A percentile compares a stretch with the other conserved stretches of the same genome.
These are phyloP conservation scores for Palythoa grandis DNA, from an alignment of 92 coral and sea anemone species.

Conservation along the genomic window DNA sequence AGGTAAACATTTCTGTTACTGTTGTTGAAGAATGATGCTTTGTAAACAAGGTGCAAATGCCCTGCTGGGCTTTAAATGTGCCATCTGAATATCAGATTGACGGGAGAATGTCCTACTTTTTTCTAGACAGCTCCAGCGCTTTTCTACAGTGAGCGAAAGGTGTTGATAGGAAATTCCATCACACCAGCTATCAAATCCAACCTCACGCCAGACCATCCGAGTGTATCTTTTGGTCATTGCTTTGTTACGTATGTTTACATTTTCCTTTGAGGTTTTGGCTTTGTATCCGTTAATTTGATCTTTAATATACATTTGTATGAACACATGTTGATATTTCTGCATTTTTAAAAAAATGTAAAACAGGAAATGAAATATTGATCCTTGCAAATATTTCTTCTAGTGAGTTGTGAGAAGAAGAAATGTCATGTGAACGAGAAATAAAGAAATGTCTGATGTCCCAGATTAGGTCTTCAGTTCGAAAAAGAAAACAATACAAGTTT, in stretches of 20 bases:
- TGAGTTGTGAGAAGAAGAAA: background rate
- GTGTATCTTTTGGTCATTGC: constrained; percentile 33
- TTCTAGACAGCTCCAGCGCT: background rate
- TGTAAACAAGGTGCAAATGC: constrained; percentile 5
- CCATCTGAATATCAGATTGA: constrained; percentile 12
- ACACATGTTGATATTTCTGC: constrained; percentile 21
- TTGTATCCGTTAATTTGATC: constrained; percentile 46
- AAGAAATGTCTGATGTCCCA: background rate
- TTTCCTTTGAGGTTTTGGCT: constrained; percentile 25
- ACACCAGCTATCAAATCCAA: background rate
- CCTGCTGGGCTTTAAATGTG: constrained; percentile 41
- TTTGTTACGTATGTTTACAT: constrained; percentile 34
- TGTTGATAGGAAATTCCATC: constrained; percentile 37
- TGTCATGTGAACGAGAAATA: background rate
- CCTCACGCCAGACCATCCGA: constrained; percentile 30
- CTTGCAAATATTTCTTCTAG: background rate
- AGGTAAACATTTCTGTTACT: constrained; percentile 4
- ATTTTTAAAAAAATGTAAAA: constrained; percentile 5
- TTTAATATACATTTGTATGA: constrained; percentile 35
- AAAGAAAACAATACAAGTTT: background rate
- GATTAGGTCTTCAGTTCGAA: constrained; percentile 19
- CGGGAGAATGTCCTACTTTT: background rate
- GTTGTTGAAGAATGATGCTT: constrained; percentile 18
- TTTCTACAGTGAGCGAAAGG: constrained; percentile 10
- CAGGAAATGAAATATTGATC: constrained; percentile 38